Conservation (phyloP, 1,140 invertebrate genomes). For the Patella vulgata region DNA sequence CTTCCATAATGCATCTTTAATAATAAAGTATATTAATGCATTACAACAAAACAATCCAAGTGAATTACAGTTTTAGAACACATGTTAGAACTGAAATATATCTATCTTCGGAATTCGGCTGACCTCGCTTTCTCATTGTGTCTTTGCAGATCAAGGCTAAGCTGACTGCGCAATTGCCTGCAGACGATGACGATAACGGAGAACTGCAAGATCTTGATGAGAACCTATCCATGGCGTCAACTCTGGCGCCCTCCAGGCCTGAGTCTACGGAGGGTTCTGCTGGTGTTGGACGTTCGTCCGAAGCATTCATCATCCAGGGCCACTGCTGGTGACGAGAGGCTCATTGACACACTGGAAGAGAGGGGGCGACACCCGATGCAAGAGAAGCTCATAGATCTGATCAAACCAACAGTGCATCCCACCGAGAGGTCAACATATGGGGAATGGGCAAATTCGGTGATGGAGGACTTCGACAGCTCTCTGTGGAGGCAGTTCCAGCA, state of each 20-base stretch:
- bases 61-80: too few species aligned
- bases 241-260: not conserved
- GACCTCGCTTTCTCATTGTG: not conserved
- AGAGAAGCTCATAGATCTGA: not conserved
- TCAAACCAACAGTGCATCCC: not conserved
- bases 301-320: not conserved
- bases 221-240: not conserved
- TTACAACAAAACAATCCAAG: too few species aligned
- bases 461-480: conserved; percentile 1
- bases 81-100: too few species aligned
- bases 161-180: too few species aligned
- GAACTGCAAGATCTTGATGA: not conserved
- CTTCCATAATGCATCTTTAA: too few species aligned
- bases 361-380: not conserved
- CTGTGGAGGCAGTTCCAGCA: too few species aligned
- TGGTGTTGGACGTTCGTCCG: not conserved
- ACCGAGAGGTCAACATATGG: not conserved
- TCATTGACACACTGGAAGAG: not conserved
- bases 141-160: conserved; percentile 3
- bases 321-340: not conserved
- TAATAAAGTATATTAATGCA: too few species aligned
- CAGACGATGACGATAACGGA: not conserved
- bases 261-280: too few species aligned
- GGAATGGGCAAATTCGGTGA: not conserved
- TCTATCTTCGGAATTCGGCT: too few species aligned